Evolutionary conservation across 2,888 invertebrate species (phyloP).

Genomic region (Gymnosoma rotundatum): DNA sequence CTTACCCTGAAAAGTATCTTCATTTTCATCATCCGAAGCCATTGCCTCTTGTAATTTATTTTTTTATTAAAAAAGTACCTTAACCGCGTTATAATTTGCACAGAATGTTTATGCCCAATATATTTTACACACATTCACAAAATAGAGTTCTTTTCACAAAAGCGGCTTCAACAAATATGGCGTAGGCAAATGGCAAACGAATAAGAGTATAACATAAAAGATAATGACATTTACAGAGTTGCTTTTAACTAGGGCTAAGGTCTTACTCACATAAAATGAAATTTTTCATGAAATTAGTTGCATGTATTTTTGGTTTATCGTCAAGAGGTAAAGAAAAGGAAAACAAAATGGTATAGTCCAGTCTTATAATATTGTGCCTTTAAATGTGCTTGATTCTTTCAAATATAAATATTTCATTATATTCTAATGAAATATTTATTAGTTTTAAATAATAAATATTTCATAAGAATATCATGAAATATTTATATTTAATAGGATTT

Average conservation of each 20-base stretch:
- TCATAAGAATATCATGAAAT: too few relatives aligned
- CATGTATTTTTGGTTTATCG: too few relatives aligned
- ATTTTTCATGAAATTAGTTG: too few relatives aligned
- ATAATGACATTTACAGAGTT: slow-evolving; percentile 55
- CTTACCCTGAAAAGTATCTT: slow-evolving; percentile 94
- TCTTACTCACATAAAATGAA: too few relatives aligned
- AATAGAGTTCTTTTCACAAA: slow-evolving; percentile 66
- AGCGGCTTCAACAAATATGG: slow-evolving; percentile 75
- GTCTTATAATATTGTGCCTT: too few relatives aligned
- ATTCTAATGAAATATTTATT: too few relatives aligned
- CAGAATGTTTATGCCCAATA: slow-evolving; percentile 75
- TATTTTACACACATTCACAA: slow-evolving; percentile 63
- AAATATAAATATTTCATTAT: too few relatives aligned
- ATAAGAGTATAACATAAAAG: slow-evolving; percentile 32
- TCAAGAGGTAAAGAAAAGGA: too few relatives aligned
- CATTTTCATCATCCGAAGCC: slow-evolving; percentile 95
- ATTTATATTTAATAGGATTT: too few relatives aligned
- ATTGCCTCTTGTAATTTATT: slow-evolving; percentile 81
- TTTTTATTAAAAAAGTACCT: slow-evolving; percentile 31
- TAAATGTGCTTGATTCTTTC: too few relatives aligned
- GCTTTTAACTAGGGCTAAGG: neutral
- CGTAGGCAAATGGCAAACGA: slow-evolving; percentile 65
- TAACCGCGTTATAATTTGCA: slow-evolving; percentile 74
- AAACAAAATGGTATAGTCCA: too few relatives aligned
- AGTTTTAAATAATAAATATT: too few relatives aligned